Evolutionary conservation across 30 jellyfish, hydroid and myxozoan species (phyloP).

Genomic region (Morbakka virulenta): DNA sequence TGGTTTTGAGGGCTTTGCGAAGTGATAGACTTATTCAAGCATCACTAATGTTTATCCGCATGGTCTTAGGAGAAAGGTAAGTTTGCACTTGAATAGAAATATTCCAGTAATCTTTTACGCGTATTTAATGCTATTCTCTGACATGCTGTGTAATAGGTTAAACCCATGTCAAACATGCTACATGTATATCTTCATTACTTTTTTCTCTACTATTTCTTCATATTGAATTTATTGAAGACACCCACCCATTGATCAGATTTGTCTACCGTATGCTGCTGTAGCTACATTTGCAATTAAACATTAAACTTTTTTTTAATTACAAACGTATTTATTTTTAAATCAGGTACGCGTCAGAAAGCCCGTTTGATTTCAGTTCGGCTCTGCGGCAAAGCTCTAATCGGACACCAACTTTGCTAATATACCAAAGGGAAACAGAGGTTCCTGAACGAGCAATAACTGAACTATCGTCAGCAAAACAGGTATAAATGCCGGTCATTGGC

Average conservation of each 20-base stretch:
- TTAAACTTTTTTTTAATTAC: too few species aligned
- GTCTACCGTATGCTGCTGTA: too few species aligned
- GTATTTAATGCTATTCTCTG: too few species aligned
- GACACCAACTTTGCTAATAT: slow-evolving; percentile 48
- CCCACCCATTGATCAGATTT: too few species aligned
- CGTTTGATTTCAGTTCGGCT: slow-evolving; percentile 28
- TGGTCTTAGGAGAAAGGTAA: slow-evolving; percentile 72
- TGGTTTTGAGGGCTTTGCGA: slow-evolving; percentile 75
- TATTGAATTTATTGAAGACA: too few species aligned
- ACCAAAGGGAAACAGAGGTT: slow-evolving; percentile 52
- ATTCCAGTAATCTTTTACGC: not conserved
- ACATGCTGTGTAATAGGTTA: not conserved
- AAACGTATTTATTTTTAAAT: too few species aligned
- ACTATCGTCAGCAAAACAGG: slow-evolving; percentile 53
- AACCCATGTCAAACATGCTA: not conserved
- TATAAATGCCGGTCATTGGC: too few species aligned
- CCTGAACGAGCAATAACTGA: slow-evolving; percentile 10
- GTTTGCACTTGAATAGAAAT: not conserved
- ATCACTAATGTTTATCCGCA: slow-evolving; percentile 45
- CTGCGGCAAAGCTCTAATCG: slow-evolving; percentile 39
- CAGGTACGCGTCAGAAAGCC: slow-evolving; percentile 42
- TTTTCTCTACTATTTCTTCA: not conserved
- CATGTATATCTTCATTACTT: not conserved
- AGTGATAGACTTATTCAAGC: slow-evolving; percentile 78
- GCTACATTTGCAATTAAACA: too few species aligned